A percentile compares a stretch with the other conserved stretches of the same genome.
These are phyloP conservation scores for Amblyjoppa fuscipennis DNA, from an alignment of 2,888 invertebrate species.

Conservation along the genomic window DNA sequence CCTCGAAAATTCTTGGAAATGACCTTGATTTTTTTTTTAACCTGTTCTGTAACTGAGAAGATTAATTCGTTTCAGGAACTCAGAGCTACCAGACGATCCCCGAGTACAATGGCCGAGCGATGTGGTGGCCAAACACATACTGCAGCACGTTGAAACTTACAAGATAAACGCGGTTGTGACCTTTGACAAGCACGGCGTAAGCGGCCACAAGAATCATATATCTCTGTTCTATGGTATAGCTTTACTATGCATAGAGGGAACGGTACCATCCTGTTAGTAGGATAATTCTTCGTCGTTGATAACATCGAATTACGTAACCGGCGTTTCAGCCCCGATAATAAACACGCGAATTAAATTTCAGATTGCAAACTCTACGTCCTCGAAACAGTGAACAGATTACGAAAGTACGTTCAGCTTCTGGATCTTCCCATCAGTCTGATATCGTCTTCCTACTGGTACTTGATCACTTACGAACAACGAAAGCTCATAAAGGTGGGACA, in stretches of 20 bases:
- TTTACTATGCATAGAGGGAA: conserved; percentile 91
- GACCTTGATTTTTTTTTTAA: not conserved
- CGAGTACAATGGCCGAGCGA: conserved; percentile 91
- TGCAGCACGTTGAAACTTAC: conserved; percentile 90
- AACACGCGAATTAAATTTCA: conserved; percentile 84
- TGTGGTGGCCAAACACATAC: conserved; percentile 88
- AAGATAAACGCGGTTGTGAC: conserved; percentile 95
- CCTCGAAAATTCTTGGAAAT: no score
- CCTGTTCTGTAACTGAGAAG: not conserved
- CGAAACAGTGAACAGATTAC: conserved; percentile 93
- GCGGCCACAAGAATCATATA: conserved; percentile 96
- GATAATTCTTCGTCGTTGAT: not conserved
- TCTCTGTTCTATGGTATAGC: conserved; percentile 94
- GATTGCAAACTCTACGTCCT: conserved; percentile 94
- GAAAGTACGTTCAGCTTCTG: conserved; percentile 94
- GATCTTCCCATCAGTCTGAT: conserved; percentile 94
- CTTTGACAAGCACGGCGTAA: conserved; percentile 97
- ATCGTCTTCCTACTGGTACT: conserved; percentile 91
- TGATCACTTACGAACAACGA: conserved; percentile 81
- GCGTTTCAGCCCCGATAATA: not conserved
- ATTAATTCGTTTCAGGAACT: conserved; percentile 88
- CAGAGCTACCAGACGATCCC: conserved; percentile 92
- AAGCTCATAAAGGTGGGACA: conserved; percentile 79
- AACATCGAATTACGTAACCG: not conserved
- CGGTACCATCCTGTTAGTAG: conserved; percentile 90